A percentile compares a stretch with the other conserved stretches of the same genome.
These are phyloP conservation scores for Aramus guarauna DNA, from an alignment of 2,113 vertebrate species.

Conservation along the genomic window DNA sequence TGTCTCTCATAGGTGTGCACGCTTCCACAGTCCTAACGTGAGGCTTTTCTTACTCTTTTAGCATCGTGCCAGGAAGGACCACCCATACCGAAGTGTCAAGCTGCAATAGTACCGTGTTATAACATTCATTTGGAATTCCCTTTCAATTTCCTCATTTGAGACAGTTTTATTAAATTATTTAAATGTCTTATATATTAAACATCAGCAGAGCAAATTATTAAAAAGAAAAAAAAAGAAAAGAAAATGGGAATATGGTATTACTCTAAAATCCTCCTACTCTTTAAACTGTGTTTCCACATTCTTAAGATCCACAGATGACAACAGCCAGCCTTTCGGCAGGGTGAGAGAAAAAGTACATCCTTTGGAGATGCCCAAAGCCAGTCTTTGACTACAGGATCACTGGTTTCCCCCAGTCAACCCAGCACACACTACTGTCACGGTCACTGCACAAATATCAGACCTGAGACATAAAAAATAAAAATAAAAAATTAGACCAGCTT, in stretches of 20 bases:
- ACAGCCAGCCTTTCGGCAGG: background rate
- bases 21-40: background rate
- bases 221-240: background rate
- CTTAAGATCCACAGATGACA: background rate
- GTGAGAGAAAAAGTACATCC: background rate
- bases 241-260: background rate
- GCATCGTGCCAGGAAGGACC: background rate
- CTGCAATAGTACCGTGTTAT: background rate
- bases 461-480: background rate
- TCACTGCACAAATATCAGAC: background rate
- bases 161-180: constrained; percentile 44
- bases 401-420: background rate
- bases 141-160: constrained; percentile 31
- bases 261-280: background rate
- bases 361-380: background rate
- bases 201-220: background rate
- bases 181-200: constrained; percentile 39
- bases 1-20: background rate
- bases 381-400: background rate
- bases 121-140: constrained; percentile 17
- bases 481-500: background rate
- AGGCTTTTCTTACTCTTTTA: background rate
- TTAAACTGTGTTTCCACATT: background rate
- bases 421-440: background rate
- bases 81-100: background rate